Evolutionary conservation across 2,113 vertebrate genomes (phyloP).

Genomic region (Zapus hudsonius): DNA sequence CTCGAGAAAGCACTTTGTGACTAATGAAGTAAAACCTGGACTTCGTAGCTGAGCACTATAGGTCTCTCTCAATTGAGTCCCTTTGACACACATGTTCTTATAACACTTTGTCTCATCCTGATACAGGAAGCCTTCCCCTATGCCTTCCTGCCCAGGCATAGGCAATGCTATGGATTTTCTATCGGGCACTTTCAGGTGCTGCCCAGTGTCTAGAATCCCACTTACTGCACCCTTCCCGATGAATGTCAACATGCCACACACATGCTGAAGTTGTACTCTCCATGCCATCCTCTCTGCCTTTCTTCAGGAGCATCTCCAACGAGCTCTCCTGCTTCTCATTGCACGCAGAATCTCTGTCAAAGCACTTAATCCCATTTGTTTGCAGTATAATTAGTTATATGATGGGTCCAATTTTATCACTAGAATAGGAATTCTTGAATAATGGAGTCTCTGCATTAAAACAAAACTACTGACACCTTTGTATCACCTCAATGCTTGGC

Average conservation of each 20-base stretch:
- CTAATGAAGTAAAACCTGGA: not conserved
- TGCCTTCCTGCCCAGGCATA: not conserved
- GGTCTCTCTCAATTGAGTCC: not conserved
- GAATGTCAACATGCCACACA: not conserved
- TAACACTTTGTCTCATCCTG: not conserved
- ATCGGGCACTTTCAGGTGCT: not conserved
- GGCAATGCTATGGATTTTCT: not conserved
- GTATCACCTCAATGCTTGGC: not conserved
- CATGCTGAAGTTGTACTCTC: too few species aligned
- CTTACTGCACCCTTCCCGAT: not conserved
- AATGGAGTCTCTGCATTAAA: not conserved
- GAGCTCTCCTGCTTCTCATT: not conserved
- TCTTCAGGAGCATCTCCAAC: not conserved
- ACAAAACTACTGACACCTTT: not conserved
- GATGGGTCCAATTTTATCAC: not conserved
- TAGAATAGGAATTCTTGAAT: not conserved
- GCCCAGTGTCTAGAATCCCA: not conserved
- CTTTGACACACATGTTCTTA: not conserved
- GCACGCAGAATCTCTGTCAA: not conserved
- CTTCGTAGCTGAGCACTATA: not conserved
- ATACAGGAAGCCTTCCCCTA: too few species aligned
- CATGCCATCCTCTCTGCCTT: not conserved
- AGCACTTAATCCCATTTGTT: conserved; percentile 32
- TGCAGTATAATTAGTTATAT: conserved; percentile 28
- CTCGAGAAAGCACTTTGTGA: not conserved